These are phyloP conservation scores for Gnathonemus echidnorhynchus DNA, from an alignment of 2,113 vertebrate genomes.

Conservation along the genomic window DNA sequence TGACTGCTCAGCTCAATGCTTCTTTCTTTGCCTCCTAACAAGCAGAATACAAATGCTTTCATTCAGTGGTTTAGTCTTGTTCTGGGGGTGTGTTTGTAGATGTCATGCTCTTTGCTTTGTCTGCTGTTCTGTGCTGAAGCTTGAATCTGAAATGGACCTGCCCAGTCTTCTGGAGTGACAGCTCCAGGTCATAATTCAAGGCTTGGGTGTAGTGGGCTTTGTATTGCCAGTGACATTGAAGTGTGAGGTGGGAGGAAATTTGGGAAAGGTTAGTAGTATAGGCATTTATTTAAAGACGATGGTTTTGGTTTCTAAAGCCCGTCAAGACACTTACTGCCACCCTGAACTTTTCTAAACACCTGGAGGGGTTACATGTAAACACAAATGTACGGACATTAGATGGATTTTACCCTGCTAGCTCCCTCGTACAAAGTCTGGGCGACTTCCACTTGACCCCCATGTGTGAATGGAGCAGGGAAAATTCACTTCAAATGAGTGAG, in stretches of 20 bases:
- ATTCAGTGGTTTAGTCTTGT: conserved; percentile 17
- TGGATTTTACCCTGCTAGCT: not conserved
- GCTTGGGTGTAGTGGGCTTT: not conserved
- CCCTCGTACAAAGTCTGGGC: not conserved
- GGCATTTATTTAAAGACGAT: not conserved
- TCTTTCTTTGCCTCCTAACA: conserved; percentile 8
- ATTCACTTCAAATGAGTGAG: not conserved
- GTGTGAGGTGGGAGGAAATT: not conserved
- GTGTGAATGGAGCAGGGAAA: not conserved
- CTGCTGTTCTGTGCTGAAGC: not conserved
- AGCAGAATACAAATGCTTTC: conserved; percentile 17
- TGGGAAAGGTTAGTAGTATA: not conserved
- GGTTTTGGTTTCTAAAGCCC: not conserved
- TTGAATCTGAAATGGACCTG: not conserved
- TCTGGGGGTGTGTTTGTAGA: conserved; percentile 1
- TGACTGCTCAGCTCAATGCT: conserved; percentile 15
- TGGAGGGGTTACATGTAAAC: not conserved
- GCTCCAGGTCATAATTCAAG: not conserved
- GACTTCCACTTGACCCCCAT: not conserved
- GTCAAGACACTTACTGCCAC: not conserved
- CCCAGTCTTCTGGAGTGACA: not conserved
- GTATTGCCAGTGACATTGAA: not conserved
- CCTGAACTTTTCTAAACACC: not conserved
- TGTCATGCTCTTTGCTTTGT: not conserved
- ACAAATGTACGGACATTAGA: not conserved